Conservation (phyloP, 1,140 invertebrate genomes). For the Leptoteleia sp. region DNA sequence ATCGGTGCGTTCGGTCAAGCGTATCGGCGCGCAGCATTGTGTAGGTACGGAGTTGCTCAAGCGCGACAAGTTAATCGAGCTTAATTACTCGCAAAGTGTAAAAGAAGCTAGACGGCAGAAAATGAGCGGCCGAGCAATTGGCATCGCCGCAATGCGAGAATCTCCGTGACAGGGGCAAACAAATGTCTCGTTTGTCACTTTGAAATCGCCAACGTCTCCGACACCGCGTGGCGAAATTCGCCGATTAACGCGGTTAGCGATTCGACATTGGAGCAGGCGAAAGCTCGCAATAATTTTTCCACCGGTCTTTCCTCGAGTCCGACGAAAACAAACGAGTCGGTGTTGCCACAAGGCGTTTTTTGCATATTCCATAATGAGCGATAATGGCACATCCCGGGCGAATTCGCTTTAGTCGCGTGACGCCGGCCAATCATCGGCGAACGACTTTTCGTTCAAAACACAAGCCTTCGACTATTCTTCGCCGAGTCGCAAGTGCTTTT, state of each 20-base stretch:
- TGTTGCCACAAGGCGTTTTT: slow-evolving; percentile 59
- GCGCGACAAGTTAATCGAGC: slow-evolving; percentile 57
- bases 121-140: slow-evolving; percentile 67
- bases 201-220: slow-evolving; percentile 18
- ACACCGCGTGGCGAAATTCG: slow-evolving; percentile 16
- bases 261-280: too few relatives aligned
- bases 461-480: slow-evolving; percentile 45
- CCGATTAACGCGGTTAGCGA: slow-evolving; percentile 3
- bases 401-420: slow-evolving; percentile 73
- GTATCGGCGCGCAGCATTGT: slow-evolving; percentile 19
- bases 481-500: slow-evolving; percentile 49
- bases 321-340: slow-evolving; percentile 27
- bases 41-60: slow-evolving; percentile 36
- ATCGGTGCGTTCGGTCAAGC: too few relatives aligned
- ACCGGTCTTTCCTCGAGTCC: slow-evolving; percentile 14
- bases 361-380: slow-evolving; percentile 65
- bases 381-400: slow-evolving; percentile 58
- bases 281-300: too few relatives aligned
- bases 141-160: slow-evolving; percentile 39
- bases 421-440: slow-evolving; percentile 72
- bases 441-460: slow-evolving; percentile 67
- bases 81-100: slow-evolving; percentile 65
- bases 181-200: slow-evolving; percentile 53
- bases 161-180: slow-evolving; percentile 44
- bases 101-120: slow-evolving; percentile 59